A percentile compares a stretch with the other conserved stretches of the same genome.
Conservation (phyloP, 1,140 invertebrate genomes). For the Heliothis subflexa region DNA sequence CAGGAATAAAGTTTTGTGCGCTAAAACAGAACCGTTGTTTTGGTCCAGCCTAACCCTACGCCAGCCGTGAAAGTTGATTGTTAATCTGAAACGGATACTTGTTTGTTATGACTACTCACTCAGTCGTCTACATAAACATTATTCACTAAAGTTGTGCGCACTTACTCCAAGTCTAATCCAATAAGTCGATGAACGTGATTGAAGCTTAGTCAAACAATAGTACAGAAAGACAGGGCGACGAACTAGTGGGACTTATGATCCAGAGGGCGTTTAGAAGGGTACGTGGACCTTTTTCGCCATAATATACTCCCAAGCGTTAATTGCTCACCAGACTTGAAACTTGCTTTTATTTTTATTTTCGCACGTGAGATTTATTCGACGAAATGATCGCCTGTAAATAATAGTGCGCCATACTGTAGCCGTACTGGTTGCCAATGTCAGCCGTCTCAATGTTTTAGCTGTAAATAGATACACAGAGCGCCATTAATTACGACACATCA, state of each 20-base stretch:
- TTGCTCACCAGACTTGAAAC: slow-evolving; percentile 23
- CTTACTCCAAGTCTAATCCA: slow-evolving; percentile 54
- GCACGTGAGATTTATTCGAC: slow-evolving; percentile 22
- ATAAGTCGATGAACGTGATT: slow-evolving; percentile 59
- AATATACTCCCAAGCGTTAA: slow-evolving; percentile 22
- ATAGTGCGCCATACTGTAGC: slow-evolving; percentile 13
- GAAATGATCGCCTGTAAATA: slow-evolving; percentile 38
- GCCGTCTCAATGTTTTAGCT: slow-evolving; percentile 34
- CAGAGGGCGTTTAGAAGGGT: slow-evolving; percentile 24
- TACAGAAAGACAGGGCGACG: slow-evolving; percentile 46
- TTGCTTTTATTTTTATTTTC: slow-evolving; percentile 33
- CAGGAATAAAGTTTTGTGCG: slow-evolving; percentile 72
- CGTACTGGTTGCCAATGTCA: slow-evolving; percentile 27
- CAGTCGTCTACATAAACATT: slow-evolving; percentile 50
- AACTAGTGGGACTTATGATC: slow-evolving; percentile 33
- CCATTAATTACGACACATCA: slow-evolving; percentile 33
- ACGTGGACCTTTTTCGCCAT: slow-evolving; percentile 11
- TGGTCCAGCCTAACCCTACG: slow-evolving; percentile 63
- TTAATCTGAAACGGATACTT: slow-evolving; percentile 70
- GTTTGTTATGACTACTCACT: slow-evolving; percentile 55
- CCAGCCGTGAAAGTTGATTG: slow-evolving; percentile 66
- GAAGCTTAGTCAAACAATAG: slow-evolving; percentile 56
- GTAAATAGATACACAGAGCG: slow-evolving; percentile 31
- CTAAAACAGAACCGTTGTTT: slow-evolving; percentile 78
- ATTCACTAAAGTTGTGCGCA: slow-evolving; percentile 53